These are phyloP conservation scores for Neoniphon sammara DNA, from an alignment of 2,797 vertebrate genomes.

Conservation along the genomic window DNA sequence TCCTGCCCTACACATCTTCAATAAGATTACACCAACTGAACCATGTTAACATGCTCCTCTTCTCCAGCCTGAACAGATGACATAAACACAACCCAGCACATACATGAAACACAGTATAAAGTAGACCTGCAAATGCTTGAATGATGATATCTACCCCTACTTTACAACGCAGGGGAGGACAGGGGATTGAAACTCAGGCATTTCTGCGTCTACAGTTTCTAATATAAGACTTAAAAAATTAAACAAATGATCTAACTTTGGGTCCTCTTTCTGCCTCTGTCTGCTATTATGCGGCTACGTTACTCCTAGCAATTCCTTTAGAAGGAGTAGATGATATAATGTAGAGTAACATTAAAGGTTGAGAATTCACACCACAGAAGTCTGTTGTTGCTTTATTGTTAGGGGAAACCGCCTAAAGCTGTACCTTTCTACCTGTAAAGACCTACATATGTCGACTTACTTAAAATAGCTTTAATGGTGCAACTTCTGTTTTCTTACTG, in stretches of 20 bases:
- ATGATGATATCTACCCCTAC: not conserved
- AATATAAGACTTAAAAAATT: constrained; percentile 21
- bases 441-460: constrained; percentile 2
- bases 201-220: not conserved
- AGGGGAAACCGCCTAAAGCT: not conserved
- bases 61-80: constrained; percentile 70
- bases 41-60: constrained; percentile 50
- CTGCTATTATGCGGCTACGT: constrained; percentile 6
- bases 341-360: not conserved
- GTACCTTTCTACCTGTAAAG: constrained; percentile 10
- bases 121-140: constrained; percentile 6
- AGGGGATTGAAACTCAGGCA: not conserved
- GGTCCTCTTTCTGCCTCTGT: not conserved
- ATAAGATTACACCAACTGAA: constrained; percentile 49
- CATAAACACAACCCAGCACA: constrained; percentile 46
- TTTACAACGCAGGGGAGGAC: no score
- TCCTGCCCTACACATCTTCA: constrained; percentile 51
- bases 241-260: constrained; percentile 25
- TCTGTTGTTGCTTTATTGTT: not conserved
- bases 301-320: not conserved
- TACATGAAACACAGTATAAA: constrained; percentile 55
- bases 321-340: constrained; percentile 5
- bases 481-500: constrained; percentile 22
- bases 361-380: not conserved
- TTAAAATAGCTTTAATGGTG: constrained; percentile 4